Evolutionary conservation across 53 echinoderm and acorn worm species (phyloP).

Genomic region (Hippasteria phrygiana): DNA sequence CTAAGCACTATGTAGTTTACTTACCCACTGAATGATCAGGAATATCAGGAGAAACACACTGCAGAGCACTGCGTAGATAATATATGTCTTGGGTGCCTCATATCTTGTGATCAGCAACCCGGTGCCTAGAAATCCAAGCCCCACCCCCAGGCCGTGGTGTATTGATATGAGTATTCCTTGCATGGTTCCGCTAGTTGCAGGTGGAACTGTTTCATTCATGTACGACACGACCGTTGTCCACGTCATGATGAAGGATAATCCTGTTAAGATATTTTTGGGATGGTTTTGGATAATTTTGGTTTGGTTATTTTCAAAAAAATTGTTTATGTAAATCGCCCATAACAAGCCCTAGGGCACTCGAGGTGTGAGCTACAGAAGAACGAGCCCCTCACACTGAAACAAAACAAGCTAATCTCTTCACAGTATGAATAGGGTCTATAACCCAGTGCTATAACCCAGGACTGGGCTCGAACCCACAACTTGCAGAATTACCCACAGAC

Average conservation of each 20-base stretch:
- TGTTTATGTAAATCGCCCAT: too few relatives aligned
- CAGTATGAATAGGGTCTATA: too few relatives aligned
- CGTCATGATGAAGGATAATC: slow-evolving; percentile 72
- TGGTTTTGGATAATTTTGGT: too few relatives aligned
- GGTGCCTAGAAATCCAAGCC: slow-evolving; percentile 70
- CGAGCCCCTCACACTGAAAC: too few relatives aligned
- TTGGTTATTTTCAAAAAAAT: too few relatives aligned
- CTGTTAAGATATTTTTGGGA: slow-evolving; percentile 24
- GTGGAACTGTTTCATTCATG: slow-evolving; percentile 73
- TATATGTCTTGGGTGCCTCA: slow-evolving; percentile 73
- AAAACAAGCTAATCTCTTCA: too few relatives aligned
- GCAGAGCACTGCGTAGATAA: slow-evolving; percentile 65
- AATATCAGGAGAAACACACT: slow-evolving; percentile 66
- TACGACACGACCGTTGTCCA: slow-evolving; percentile 81
- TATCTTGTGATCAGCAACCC: slow-evolving; percentile 74
- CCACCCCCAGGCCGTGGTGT: slow-evolving; percentile 81
- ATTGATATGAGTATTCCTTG: slow-evolving; percentile 78
- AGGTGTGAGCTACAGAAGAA: too few relatives aligned
- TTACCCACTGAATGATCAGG: slow-evolving; percentile 72
- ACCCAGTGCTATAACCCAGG: too few relatives aligned
- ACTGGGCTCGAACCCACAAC: too few relatives aligned
- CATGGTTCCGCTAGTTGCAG: slow-evolving; percentile 66
- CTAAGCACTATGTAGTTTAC: not conserved
- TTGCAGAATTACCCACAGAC: too few relatives aligned
- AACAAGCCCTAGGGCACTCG: too few relatives aligned